Conservation (phyloP, 2,113 vertebrate genomes). For the Circaetus gallicus region DNA sequence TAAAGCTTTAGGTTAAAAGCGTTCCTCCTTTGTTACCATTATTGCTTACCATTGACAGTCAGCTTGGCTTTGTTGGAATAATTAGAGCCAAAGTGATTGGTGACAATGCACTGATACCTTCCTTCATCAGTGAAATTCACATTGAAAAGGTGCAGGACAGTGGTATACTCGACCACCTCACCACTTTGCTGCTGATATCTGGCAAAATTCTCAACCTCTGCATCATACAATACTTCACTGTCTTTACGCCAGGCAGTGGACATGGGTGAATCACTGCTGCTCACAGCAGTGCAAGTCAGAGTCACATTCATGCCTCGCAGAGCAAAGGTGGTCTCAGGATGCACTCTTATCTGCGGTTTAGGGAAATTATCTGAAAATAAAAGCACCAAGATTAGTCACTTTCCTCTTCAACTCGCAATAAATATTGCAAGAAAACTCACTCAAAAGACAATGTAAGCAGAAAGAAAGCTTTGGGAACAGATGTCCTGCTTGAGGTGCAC, state of each 20-base stretch:
- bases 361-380: conserved; percentile 77
- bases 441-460: background rate
- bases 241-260: conserved; percentile 79
- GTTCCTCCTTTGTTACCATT: background rate
- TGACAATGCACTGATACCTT: conserved; percentile 80
- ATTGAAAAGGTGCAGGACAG: conserved; percentile 74
- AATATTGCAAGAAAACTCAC: background rate
- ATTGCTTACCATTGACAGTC: conserved; percentile 80
- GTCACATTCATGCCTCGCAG: conserved; percentile 76
- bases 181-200: conserved; percentile 69
- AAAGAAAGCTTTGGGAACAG: background rate
- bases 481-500: background rate
- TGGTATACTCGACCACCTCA: conserved; percentile 76
- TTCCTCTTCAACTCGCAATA: background rate
- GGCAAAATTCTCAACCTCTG: conserved; percentile 76
- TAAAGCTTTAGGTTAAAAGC: background rate
- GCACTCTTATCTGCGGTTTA: conserved; percentile 76
- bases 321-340: conserved; percentile 75
- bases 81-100: conserved; percentile 83
- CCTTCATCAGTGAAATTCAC: conserved; percentile 85
- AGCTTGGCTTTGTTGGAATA: conserved; percentile 82
- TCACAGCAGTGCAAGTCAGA: conserved; percentile 72
- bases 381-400: background rate
- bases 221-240: conserved; percentile 74
- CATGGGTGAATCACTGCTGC: conserved; percentile 81